Evolutionary conservation across 1,140 invertebrate species (phyloP).

Genomic region (Nasonia longicornis): DNA sequence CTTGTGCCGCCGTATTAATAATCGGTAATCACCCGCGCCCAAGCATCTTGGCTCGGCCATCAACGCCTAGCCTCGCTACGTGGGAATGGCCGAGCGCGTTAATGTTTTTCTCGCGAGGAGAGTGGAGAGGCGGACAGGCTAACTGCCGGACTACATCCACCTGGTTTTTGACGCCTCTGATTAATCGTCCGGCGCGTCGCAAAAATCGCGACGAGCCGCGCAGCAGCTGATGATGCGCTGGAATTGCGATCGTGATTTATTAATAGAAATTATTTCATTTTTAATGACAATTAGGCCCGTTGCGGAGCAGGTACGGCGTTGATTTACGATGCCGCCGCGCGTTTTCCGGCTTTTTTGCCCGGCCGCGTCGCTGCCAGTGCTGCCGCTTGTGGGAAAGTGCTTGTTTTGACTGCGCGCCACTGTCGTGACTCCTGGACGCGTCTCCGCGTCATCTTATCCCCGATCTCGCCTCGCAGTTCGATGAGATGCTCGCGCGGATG

Average conservation of each 20-base stretch:
- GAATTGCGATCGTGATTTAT: slow-evolving; percentile 41
- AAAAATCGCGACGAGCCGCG: slow-evolving; percentile 16
- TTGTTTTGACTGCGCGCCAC: too few relatives aligned
- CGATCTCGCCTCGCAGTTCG: too few relatives aligned
- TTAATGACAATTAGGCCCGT: slow-evolving; percentile 40
- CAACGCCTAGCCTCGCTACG: not conserved
- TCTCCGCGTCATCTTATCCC: too few relatives aligned
- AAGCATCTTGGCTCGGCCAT: too few relatives aligned
- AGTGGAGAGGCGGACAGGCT: not conserved
- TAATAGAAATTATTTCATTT: slow-evolving; percentile 42
- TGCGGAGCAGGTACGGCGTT: not conserved
- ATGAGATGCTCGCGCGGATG: too few relatives aligned
- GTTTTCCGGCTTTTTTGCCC: not conserved
- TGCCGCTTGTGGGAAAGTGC: slow-evolving; percentile 32
- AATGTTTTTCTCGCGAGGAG: not conserved
- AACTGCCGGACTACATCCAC: not conserved
- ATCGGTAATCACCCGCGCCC: not conserved
- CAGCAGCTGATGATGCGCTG: not conserved
- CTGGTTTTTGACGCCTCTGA: slow-evolving; percentile 34
- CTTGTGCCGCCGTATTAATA: not conserved
- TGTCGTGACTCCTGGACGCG: too few relatives aligned
- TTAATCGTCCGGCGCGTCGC: slow-evolving; percentile 18
- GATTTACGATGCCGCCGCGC: slow-evolving; percentile 29
- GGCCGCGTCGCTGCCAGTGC: not conserved
- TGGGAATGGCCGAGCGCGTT: slow-evolving; percentile 12